phyloP scores from a whole-genome alignment of 92 coral and sea anemone genomes.

The Muricea muricata region DNA sequence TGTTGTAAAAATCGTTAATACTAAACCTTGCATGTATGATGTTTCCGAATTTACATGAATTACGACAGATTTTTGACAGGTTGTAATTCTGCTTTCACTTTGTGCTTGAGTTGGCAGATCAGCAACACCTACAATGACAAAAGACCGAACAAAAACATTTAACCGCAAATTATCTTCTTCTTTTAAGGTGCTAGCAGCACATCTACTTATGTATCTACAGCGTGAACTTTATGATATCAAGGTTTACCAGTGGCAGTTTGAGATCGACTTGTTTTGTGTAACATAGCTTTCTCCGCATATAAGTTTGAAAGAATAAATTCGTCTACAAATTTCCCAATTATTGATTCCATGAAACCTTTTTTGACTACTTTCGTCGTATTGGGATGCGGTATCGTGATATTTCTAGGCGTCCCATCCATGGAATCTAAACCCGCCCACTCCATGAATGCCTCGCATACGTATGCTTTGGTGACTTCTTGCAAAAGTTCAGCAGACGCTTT shows the following conservation, averaged over 20 bases:
- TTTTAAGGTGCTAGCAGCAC: too few species aligned
- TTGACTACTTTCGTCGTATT: neutral
- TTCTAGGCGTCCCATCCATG: slow-evolving; percentile 27
- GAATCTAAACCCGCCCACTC: slow-evolving; percentile 44
- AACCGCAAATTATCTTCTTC: too few species aligned
- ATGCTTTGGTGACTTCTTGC: slow-evolving; percentile 47
- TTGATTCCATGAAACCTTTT: neutral
- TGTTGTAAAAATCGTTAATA: too few species aligned
- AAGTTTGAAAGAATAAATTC: neutral
- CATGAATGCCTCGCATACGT: slow-evolving; percentile 55
- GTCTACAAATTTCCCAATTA: slow-evolving; percentile 21
- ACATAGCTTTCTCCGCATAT: neutral
- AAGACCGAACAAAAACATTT: too few species aligned
- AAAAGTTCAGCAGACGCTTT: slow-evolving; percentile 54
- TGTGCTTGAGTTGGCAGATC: too few species aligned
- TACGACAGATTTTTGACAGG: too few species aligned
- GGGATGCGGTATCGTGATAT: slow-evolving; percentile 17
- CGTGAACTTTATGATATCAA: too few species aligned
- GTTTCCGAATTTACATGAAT: too few species aligned
- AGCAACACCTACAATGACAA: too few species aligned
- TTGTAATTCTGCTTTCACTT: too few species aligned
- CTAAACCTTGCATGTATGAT: too few species aligned
- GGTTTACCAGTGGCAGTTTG: neutral
- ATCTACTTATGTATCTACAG: too few species aligned
- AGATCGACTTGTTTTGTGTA: neutral